Evolutionary conservation across 1,140 invertebrate species (phyloP), one percentile per base, ranked within the genome.

Genomic region (Drosophila cardini): DNA sequence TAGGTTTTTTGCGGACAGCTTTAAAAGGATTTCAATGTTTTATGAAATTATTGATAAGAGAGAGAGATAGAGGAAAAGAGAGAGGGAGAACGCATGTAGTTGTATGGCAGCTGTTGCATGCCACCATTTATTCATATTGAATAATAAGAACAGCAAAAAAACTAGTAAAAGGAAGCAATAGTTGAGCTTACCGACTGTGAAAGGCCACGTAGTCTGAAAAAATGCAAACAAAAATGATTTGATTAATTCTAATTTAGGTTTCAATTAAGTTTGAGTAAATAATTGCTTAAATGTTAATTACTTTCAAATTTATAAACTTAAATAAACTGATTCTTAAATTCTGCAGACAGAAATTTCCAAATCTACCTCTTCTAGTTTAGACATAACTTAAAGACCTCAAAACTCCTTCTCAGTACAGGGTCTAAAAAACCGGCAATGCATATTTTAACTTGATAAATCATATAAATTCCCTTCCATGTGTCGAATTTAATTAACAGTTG

Each of bases 21-120:
- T 89, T 90, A 89, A 89, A 89, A 89, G 84, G 84, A 89, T 89
- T 89, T 89, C 84, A 89, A 62, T 89, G 84, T 89, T 83, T 87
- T 87, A 87, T 87, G 84, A 87, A 87, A 80, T 87, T 87, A 87
- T 87, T 89, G 84, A 87, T 87, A 87, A 87, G 84, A 64, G 79
- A 46, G 67, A 45, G 36, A 9, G 50, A 46, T 52, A 32, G 30
- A n/a, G n/a, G n/a, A n/a, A n/a, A n/a, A 32, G 30, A 32, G 34
- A 36, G 4, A 40, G 38, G 9, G 10, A 40, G 38, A 40, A 4
- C 38, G 60, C 68, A 57, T 61, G 61, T 13, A 13, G 3, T 13
- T 13, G 38, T 34, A 9, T 11, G 21, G 61, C 61, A 56, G 38
- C 36, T 61, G 48, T 32, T 42, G 56, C 46, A 61, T 42, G n/a